A percentile compares a stretch with the other conserved stretches of the same genome.
These are phyloP conservation scores for Ophion ventricosus DNA, from an alignment of 2,888 invertebrate genomes.

Conservation along the genomic window DNA sequence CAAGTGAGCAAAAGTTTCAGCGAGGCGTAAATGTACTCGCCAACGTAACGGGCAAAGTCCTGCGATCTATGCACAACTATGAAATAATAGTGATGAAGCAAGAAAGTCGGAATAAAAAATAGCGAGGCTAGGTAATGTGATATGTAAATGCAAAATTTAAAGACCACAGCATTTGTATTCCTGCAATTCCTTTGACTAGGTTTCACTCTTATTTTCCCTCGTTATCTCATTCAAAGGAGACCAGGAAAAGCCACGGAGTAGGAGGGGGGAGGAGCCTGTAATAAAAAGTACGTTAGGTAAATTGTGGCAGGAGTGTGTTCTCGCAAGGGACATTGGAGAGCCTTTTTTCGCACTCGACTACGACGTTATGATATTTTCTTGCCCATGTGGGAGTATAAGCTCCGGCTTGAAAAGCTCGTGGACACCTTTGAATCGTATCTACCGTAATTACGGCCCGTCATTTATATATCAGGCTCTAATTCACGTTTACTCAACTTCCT, in stretches of 20 bases:
- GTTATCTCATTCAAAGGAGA: conserved; percentile 37
- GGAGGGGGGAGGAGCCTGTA: no score
- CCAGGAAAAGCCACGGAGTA: not conserved
- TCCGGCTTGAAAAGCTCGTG: conserved; percentile 2
- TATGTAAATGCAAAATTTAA: conserved; percentile 39
- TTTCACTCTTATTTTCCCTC: conserved; percentile 19
- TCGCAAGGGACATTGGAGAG: conserved; percentile 25
- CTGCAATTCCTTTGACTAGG: conserved; percentile 23
- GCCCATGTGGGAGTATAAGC: not conserved
- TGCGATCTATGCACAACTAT: not conserved
- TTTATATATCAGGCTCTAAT: conserved; percentile 22
- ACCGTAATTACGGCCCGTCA: conserved; percentile 34
- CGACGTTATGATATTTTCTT: conserved; percentile 31
- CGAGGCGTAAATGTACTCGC: no score
- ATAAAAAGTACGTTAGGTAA: conserved; percentile 36
- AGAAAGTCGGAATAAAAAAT: conserved; percentile 13
- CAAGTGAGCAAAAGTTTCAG: no score
- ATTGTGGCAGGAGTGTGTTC: conserved; percentile 17
- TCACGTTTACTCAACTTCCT: conserved; percentile 10
- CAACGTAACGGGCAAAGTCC: no score
- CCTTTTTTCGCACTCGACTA: conserved; percentile 22
- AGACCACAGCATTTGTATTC: conserved; percentile 15
- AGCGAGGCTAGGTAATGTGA: not conserved
- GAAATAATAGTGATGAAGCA: conserved; percentile 9
- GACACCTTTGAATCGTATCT: conserved; percentile 45